phyloP scores from a whole-genome alignment of 2,113 vertebrate species.

The Melozone crissalis region DNA sequence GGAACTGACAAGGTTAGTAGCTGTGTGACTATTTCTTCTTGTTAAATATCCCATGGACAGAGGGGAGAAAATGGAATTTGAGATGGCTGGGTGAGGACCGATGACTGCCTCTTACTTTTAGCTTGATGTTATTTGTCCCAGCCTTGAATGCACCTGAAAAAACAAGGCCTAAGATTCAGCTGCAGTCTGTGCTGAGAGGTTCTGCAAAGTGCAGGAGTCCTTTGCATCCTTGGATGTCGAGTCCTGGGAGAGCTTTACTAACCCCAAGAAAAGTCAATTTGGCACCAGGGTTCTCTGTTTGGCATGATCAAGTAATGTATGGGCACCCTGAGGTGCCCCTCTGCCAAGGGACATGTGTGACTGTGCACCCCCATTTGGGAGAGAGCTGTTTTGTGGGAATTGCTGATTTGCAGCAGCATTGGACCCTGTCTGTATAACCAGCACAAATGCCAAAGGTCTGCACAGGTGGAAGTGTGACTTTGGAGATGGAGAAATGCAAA shows the following conservation, averaged over 20 bases:
- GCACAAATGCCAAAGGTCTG: not conserved
- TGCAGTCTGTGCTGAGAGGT: not conserved
- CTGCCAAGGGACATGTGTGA: accelerated
- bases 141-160: not conserved
- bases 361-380: accelerated
- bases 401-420: not conserved
- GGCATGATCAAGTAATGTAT: not conserved
- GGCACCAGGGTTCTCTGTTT: not conserved
- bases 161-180: not conserved
- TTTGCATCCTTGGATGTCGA: not conserved
- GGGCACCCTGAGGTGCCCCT: not conserved
- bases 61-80: not conserved
- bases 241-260: not conserved
- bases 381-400: not conserved
- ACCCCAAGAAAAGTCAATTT: not conserved
- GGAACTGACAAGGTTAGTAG: conserved; percentile 92
- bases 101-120: not conserved
- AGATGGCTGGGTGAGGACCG: not conserved
- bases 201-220: not conserved
- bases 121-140: not conserved
- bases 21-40: not conserved
- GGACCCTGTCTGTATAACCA: not conserved
- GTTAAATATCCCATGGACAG: not conserved
- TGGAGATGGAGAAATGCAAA: not conserved
- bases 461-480: not conserved